Evolutionary conservation across 2,113 vertebrate species (phyloP), one percentile per base, ranked within the genome.

Genomic region (Channa argus): DNA sequence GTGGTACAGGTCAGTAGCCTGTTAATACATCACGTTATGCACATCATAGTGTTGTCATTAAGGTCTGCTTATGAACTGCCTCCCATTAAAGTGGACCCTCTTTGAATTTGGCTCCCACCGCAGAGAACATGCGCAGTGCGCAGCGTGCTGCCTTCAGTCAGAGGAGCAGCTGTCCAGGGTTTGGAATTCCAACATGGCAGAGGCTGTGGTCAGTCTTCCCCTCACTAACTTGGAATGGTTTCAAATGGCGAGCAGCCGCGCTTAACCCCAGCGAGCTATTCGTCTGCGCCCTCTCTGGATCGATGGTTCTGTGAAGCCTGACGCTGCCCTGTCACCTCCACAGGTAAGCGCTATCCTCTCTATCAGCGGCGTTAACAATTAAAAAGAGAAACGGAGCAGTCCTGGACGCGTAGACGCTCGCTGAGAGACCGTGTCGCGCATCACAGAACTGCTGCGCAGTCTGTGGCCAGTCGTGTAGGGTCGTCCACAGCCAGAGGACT

Each of bases 161-260:
- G 92, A 82, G 93, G 94, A 95, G 97, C 96, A 97, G 96, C 97
- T 97, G 97, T 99, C 97, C 97, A 95, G 96, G 96, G 95, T 96
- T 97, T 96, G 96, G 96, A 96, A 98, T 97, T 98, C 96, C 97
- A 98, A 98, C 97, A 99, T 99, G 97, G 97, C 97, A 99, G 97
- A 98, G 96, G 96, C 96, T 96, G 96, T 95, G 95, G 95, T 96
- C 96, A 95, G 96, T 96, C 96, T 95, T 95, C 95, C 95, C 94
- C 95, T 95, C 95, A 95, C 94, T 96, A 96, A 97, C 96, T 98
- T 96, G 97, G 96, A 97, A 96, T 97, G 97, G 93, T 97, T 97
- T 97, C 96, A 96, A 93, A 96, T 94, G 93, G 91, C 92, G 94
- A 95, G 94, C 95, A 93, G 94, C 95, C 94, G 93, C 94, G 91